Base-by-base conservation (phyloP, 2,113 vertebrate genomes). In the Eonycteris spelaea region DNA sequence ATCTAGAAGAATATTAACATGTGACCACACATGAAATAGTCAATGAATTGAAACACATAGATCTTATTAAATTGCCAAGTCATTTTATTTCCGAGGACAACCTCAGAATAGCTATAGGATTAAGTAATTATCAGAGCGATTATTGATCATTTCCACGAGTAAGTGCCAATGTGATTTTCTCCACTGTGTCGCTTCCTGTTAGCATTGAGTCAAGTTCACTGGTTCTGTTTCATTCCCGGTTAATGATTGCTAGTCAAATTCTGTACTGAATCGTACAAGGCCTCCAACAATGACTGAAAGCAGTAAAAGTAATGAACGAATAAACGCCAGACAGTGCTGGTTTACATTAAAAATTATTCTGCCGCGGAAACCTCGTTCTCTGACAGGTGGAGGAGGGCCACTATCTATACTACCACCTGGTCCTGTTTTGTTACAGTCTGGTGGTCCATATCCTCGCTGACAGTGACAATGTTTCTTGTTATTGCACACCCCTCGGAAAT, bases 401-500 rank as follows among this genome's bases (percentile, higher is more conserved):
- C 98, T 98, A 8, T 98, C 97, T 77, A 85, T 0, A 18, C 98
- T 98, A 2, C 98, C 98, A 10, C 98, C 98, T 10, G 3, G 2
- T 86, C 98, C 98, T 91, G 1, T 21, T 0, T 0, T 0, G 2
- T 38, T 6, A 91, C 98, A 98, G 0, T 12, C 3, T 0, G 98
- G 98, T 95, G 98, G 98, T 63, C 79, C 90, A 98, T 97, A 98
- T 14, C 98, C 98, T 43, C 6, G 74, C 1, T 61, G 0, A 73
- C 98, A 98, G 83, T 98, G 98, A 75, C 98, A 98, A 2, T 98
- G 63, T 38, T 96, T 96, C 0, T 0, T 22, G 24, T 28, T 98
- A 93, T 98, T 98, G 71, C 98, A 98, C 33, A 98, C 80, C 8
- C 98, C 98, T 93, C 74, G 98, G 79, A 33, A 48, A 13, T 94